Evolutionary conservation across 1,140 invertebrate genomes (phyloP), one percentile per base, ranked within the genome.

Genomic region (Hylaeus anthracinus): DNA sequence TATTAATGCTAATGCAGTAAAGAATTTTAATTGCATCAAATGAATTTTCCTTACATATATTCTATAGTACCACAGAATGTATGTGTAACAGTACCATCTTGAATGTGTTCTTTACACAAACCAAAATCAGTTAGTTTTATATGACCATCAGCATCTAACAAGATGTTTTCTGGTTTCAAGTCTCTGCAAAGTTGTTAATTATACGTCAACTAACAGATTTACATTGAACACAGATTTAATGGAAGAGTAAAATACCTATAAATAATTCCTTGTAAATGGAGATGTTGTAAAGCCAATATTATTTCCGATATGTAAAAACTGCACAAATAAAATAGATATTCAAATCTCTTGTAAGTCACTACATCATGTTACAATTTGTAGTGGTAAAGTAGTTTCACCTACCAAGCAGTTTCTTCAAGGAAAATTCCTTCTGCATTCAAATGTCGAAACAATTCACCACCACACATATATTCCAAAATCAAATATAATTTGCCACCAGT

Each of bases 61-160:
- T 99, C 98, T 91, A 99, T 99, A 73, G 99, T 99, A 72, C 99
- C 99, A 94, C 99, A 99, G 94, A 99, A 99, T 75, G 99, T 99
- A 92, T 99, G 98, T 74, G 99, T 99, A 48, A 99, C 96, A 89
- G 96, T 96, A 74, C 98, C 98, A 90, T 99, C 98, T 92, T 97
- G 96, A 90, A 99, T 98, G 89, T 99, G 97, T 94, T 99, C 99
- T 93, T 99, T 99, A 93, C 99, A 99, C 74, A 99, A 94, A 73
- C 99, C 99, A 95, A 99, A 99, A 95, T 99, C 99, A 76, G 99
- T 99, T 63, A 99, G 94, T 94, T 99, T 99, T 2, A 99, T 98
- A 94, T 99, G 99, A 67, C 99, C 99, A 90, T 97, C 95, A 69
- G 96, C 95, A 94, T 99, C 98, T 78, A 99, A 94, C 48, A 99